phyloP scores from a whole-genome alignment of 2,888 invertebrate species.

The Clusia tigrina region DNA sequence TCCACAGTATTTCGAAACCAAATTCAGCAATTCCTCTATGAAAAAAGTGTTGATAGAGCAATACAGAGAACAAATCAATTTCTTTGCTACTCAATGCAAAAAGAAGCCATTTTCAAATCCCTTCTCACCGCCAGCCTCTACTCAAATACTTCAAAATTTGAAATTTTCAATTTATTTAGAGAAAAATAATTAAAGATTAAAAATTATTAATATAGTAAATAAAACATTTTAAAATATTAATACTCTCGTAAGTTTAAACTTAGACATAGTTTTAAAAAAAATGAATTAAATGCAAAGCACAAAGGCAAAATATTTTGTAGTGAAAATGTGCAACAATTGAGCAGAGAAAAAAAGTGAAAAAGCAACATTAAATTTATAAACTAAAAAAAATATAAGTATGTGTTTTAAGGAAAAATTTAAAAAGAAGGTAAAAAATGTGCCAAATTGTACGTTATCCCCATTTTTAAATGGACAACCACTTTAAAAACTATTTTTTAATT shows the following conservation, averaged over 20 bases:
- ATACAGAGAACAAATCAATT: no score
- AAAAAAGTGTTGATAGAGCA: not conserved
- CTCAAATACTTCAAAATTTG: slow-evolving; percentile 10
- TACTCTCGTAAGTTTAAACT: slow-evolving; percentile 34
- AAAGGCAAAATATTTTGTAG: slow-evolving; percentile 33
- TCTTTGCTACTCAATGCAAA: slow-evolving; percentile 35
- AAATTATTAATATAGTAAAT: slow-evolving; percentile 19
- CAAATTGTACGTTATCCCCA: slow-evolving; percentile 63
- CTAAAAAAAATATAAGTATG: slow-evolving; percentile 19
- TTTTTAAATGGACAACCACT: slow-evolving; percentile 46
- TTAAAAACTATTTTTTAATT: slow-evolving; percentile 36
- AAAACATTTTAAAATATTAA: slow-evolving; percentile 25
- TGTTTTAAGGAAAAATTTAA: slow-evolving; percentile 35
- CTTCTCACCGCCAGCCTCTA: slow-evolving; percentile 37
- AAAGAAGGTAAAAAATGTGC: no score
- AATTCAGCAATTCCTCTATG: no score
- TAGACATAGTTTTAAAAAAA: slow-evolving; percentile 35
- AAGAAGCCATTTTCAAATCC: slow-evolving; percentile 32
- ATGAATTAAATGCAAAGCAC: slow-evolving; percentile 35
- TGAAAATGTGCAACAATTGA: slow-evolving; percentile 19
- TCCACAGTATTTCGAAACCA: no score
- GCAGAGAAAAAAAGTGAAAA: slow-evolving; percentile 22
- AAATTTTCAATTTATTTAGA: slow-evolving; percentile 20
- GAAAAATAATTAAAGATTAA: slow-evolving; percentile 22
- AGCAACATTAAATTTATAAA: slow-evolving; percentile 31